Evolutionary conservation across 2,113 vertebrate species (phyloP).

Genomic region (Antechinus stuartii): DNA sequence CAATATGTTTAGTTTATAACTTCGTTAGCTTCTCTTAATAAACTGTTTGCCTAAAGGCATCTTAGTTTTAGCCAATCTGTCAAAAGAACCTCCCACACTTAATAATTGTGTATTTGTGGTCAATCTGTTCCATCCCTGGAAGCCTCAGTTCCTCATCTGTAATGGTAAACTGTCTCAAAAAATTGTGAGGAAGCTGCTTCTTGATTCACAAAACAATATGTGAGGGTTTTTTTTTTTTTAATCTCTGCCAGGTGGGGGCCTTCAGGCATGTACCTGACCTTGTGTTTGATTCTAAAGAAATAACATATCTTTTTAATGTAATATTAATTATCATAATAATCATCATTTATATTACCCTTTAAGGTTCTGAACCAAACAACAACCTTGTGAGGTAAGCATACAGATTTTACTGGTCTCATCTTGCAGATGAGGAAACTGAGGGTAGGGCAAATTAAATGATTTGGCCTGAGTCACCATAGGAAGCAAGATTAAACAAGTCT

Average conservation of each 20-base stretch:
- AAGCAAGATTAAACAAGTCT: neutral
- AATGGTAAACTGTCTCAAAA: neutral
- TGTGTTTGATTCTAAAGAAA: neutral
- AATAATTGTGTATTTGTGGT: neutral
- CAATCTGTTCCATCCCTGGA: neutral
- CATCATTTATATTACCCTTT: neutral
- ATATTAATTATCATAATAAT: neutral
- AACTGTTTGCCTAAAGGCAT: neutral
- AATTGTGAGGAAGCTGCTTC: neutral
- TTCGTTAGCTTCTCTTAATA: neutral
- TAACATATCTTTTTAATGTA: neutral
- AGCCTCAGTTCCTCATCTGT: conserved; percentile 30
- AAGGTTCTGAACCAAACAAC: neutral
- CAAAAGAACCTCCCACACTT: neutral
- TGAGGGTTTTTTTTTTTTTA: neutral
- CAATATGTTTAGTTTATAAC: neutral
- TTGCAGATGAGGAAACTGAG: neutral
- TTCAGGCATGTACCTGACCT: conserved; percentile 30
- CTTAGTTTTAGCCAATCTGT: neutral
- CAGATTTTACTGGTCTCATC: neutral
- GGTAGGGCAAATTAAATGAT: neutral
- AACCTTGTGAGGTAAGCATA: neutral
- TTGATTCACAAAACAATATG: neutral
- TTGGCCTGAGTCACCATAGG: neutral
- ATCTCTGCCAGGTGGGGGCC: neutral